These are phyloP conservation scores for Mormoops blainvillei DNA, from an alignment of 2,113 vertebrate genomes.

Conservation along the genomic window DNA sequence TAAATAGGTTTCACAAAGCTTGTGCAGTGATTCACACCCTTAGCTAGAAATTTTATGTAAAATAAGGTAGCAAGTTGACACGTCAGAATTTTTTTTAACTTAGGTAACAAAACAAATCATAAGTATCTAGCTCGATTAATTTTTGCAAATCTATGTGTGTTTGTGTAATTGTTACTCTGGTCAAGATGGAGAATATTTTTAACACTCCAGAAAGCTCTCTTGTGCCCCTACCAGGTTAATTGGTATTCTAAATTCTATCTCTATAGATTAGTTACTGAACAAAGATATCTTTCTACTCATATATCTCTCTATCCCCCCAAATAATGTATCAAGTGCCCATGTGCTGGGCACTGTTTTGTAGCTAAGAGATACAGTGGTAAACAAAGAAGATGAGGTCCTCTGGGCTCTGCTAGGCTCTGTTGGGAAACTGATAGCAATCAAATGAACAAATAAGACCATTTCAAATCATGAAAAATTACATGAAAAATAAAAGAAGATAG, in stretches of 20 bases:
- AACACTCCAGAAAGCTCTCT: background rate
- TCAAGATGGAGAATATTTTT: background rate
- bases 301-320: background rate
- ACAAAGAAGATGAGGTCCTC: background rate
- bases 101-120: background rate
- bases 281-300: background rate
- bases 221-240: background rate
- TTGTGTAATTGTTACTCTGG: background rate
- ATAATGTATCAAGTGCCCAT: background rate
- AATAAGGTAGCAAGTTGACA: background rate
- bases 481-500: background rate
- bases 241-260: background rate
- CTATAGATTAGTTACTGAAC: background rate
- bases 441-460: background rate
- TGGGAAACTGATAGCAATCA: background rate
- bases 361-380: background rate
- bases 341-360: background rate
- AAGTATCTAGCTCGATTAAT: background rate
- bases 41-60: background rate
- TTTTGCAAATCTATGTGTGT: background rate
- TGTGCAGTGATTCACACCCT: background rate
- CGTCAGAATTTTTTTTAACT: background rate
- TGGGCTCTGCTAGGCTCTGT: background rate
- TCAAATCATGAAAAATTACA: background rate
- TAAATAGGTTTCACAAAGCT: background rate